These are phyloP conservation scores for Sphecodes monilicornis DNA, from an alignment of 2,888 invertebrate genomes.

Conservation along the genomic window DNA sequence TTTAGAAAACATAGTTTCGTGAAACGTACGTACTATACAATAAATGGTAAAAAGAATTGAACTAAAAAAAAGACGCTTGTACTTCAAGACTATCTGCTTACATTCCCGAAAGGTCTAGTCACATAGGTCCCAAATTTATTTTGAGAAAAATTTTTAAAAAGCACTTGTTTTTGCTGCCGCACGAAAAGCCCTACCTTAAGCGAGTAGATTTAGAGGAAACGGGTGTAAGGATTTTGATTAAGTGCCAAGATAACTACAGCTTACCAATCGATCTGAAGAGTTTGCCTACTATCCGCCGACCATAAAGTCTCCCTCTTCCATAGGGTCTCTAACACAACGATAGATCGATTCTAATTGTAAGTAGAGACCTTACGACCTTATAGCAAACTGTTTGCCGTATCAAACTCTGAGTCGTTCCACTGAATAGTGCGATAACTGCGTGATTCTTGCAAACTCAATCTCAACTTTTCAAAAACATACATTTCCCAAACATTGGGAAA, in stretches of 20 bases:
- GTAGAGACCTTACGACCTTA: background rate
- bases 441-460: background rate
- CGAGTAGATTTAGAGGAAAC: background rate
- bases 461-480: background rate
- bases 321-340: background rate
- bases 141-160: too few relatives aligned
- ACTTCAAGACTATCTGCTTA: too few relatives aligned
- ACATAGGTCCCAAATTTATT: too few relatives aligned
- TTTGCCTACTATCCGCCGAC: background rate
- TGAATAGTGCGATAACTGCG: background rate
- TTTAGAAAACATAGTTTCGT: too few relatives aligned
- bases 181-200: too few relatives aligned
- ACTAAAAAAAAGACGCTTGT: too few relatives aligned
- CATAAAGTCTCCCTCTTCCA: background rate
- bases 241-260: background rate
- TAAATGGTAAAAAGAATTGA: too few relatives aligned
- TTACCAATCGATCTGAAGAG: background rate
- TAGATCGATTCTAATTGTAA: slow-evolving; percentile 1
- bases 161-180: too few relatives aligned
- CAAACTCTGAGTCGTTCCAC: slow-evolving; percentile 1
- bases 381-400: background rate
- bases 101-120: too few relatives aligned
- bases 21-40: too few relatives aligned
- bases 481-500: background rate
- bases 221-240: background rate